These are phyloP conservation scores for Urosaurus nigricauda DNA, from an alignment of 2,797 vertebrate genomes.

Conservation along the genomic window DNA sequence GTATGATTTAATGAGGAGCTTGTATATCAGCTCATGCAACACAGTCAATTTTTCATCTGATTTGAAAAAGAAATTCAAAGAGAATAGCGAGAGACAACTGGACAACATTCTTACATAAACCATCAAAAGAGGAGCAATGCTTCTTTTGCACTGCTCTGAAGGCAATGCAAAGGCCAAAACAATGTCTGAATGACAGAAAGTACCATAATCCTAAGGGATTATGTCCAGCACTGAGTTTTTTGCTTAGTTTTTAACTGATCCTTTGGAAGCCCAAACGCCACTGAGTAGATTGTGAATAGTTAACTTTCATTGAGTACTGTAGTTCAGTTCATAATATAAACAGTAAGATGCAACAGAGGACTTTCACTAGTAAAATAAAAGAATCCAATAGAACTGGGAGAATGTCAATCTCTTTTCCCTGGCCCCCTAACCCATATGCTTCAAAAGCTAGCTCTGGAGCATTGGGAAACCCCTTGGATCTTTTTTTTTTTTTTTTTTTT, in stretches of 20 bases:
- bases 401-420: too few relatives aligned
- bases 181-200: not conserved
- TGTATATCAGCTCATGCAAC: not conserved
- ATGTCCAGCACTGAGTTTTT: not conserved
- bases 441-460: not conserved
- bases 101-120: not conserved
- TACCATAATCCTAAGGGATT: too few relatives aligned
- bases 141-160: not conserved
- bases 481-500: too few relatives aligned
- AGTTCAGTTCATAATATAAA: not conserved
- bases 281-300: not conserved
- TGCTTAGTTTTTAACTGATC: not conserved
- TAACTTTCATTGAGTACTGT: not conserved
- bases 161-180: not conserved
- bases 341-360: too few relatives aligned
- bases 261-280: not conserved
- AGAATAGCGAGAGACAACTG: not conserved
- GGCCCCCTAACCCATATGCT: too few relatives aligned
- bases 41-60: not conserved
- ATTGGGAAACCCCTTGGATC: too few relatives aligned
- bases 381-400: too few relatives aligned
- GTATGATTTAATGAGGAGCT: not conserved
- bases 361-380: too few relatives aligned
- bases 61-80: not conserved
- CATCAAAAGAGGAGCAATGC: not conserved